Conservation (phyloP, 2,888 invertebrate genomes). For the Cylloceria caligata region DNA sequence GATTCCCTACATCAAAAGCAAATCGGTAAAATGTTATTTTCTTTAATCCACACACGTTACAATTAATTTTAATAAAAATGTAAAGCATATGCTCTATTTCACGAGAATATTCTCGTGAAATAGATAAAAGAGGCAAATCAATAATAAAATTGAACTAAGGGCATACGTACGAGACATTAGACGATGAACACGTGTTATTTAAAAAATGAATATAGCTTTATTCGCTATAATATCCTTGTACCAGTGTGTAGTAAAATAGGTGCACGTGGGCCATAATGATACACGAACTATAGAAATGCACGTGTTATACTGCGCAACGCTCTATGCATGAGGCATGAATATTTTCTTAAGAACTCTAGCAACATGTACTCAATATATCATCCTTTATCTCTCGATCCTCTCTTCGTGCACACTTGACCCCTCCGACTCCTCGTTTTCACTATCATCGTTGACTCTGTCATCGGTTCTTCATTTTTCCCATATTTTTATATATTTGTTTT, state of each 20-base stretch:
- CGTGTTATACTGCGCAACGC: slow-evolving; percentile 50
- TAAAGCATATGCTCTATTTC: not conserved
- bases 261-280: slow-evolving; percentile 43
- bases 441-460: slow-evolving; percentile 31
- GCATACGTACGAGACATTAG: slow-evolving; percentile 56
- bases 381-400: slow-evolving; percentile 56
- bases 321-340: slow-evolving; percentile 76
- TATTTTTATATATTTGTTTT: slow-evolving; percentile 37
- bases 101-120: not conserved
- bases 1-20: no score
- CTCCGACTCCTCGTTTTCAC: slow-evolving; percentile 38
- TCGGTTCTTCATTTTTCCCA: slow-evolving; percentile 38
- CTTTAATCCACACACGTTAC: no score
- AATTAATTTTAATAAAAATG: no score
- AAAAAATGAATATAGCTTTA: slow-evolving; percentile 28
- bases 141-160: slow-evolving; percentile 15
- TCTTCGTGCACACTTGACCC: slow-evolving; percentile 61
- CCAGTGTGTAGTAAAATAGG: slow-evolving; percentile 17
- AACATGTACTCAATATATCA: slow-evolving; percentile 61
- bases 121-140: not conserved
- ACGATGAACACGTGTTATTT: slow-evolving; percentile 52
- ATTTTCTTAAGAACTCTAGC: slow-evolving; percentile 70
- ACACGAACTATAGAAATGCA: slow-evolving; percentile 55
- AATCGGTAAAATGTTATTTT: no score
- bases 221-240: slow-evolving; percentile 2